Percentiles rank a stretch among this genome's conserved stretches.
These are phyloP conservation scores for Heliconius charithonia DNA, from an alignment of 2,888 invertebrate species.

Conservation along the genomic window DNA sequence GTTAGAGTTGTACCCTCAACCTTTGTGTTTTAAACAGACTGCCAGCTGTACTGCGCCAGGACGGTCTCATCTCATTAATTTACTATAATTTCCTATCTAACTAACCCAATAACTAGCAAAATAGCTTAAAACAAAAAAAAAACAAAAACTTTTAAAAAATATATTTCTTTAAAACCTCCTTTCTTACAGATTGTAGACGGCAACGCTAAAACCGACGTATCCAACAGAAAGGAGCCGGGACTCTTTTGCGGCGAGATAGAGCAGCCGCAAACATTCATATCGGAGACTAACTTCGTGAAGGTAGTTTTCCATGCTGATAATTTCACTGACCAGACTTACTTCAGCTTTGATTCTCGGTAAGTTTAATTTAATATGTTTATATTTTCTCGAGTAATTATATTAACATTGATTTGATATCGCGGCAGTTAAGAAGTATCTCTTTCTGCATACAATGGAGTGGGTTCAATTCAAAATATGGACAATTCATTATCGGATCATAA, in stretches of 20 bases:
- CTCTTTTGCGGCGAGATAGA: constrained; percentile 97
- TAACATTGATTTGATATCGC: too few relatives aligned
- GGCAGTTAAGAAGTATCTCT: too few relatives aligned
- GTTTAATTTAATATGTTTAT: constrained; percentile 10
- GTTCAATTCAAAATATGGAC: too few relatives aligned
- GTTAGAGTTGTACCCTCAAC: not conserved
- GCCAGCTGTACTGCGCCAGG: not conserved
- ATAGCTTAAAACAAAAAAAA: not conserved
- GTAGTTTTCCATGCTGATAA: constrained; percentile 96
- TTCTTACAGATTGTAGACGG: constrained; percentile 92
- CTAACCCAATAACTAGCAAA: not conserved
- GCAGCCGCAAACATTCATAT: constrained; percentile 96
- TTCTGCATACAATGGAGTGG: too few relatives aligned
- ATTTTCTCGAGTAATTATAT: too few relatives aligned
- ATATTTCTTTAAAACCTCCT: constrained; percentile 19
- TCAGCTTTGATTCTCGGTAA: constrained; percentile 89
- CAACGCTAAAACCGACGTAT: constrained; percentile 94
- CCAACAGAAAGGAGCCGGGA: constrained; percentile 94
- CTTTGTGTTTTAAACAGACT: not conserved
- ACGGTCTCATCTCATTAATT: not conserved
- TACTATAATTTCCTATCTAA: not conserved
- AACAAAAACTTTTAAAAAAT: not conserved
- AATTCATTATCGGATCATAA: too few relatives aligned
- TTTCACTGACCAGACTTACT: constrained; percentile 96
- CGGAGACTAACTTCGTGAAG: constrained; percentile 96